Conservation (phyloP, 2,113 vertebrate species). For the Heliornis fulica region DNA sequence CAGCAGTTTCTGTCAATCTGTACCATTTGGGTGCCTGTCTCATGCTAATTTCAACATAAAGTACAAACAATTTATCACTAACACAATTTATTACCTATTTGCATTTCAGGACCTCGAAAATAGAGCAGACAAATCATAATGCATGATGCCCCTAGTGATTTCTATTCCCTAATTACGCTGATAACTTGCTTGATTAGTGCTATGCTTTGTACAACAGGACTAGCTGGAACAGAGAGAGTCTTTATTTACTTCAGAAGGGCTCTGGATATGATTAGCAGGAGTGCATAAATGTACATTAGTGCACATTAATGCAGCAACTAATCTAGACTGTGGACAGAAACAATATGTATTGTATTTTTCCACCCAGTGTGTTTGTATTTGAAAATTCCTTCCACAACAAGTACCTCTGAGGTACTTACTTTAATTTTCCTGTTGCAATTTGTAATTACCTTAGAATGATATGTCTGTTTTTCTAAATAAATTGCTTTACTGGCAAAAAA, state of each 20-base stretch:
- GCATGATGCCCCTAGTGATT: constrained; percentile 20
- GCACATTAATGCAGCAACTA: constrained; percentile 55
- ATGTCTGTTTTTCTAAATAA: constrained; percentile 49
- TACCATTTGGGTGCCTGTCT: neutral
- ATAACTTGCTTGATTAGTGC: constrained; percentile 49
- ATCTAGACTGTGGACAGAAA: constrained; percentile 49
- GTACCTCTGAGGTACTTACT: constrained; percentile 30
- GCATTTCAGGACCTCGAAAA: constrained; percentile 55
- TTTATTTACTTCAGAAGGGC: constrained; percentile 53
- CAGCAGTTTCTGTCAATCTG: neutral
- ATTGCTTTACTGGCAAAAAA: constrained; percentile 44
- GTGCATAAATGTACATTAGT: constrained; percentile 46
- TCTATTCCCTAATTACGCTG: constrained; percentile 60
- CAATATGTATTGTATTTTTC: constrained; percentile 19
- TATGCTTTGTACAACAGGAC: constrained; percentile 36
- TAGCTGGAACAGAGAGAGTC: constrained; percentile 36
- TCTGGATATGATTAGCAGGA: constrained; percentile 63
- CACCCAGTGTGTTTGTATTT: constrained; percentile 7
- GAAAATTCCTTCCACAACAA: constrained; percentile 32
- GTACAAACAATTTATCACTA: constrained; percentile 9
- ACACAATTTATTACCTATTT: constrained; percentile 52
- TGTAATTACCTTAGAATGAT: constrained; percentile 59
- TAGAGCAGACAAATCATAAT: constrained; percentile 37
- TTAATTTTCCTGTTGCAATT: constrained; percentile 61
- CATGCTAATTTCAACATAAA: constrained; percentile 27